Evolutionary conservation across 1,140 invertebrate species (phyloP).

Genomic region (Idris sp.): DNA sequence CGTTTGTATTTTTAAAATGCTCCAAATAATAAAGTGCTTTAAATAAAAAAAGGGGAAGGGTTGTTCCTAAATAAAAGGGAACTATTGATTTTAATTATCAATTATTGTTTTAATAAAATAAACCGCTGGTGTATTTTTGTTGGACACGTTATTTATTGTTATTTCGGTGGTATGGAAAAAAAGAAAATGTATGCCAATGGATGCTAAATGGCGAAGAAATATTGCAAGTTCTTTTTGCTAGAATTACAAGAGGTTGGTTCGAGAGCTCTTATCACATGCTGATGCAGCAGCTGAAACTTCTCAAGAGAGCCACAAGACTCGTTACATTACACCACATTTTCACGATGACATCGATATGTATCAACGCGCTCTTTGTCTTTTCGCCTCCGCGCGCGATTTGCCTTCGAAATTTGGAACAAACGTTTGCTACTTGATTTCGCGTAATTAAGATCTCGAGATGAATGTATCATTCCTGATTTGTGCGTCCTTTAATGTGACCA

Average conservation of each 20-base stretch:
- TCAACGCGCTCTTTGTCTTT: conserved; percentile 33
- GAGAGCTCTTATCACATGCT: conserved; percentile 49
- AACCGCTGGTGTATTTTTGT: no score
- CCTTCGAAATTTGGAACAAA: no score
- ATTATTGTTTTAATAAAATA: conserved; percentile 23
- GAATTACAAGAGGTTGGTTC: conserved; percentile 44
- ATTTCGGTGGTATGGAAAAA: no score
- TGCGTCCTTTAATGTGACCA: no score
- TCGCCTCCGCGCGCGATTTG: not conserved
- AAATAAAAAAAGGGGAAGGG: no score
- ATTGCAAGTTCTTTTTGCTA: conserved; percentile 47
- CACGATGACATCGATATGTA: conserved; percentile 47
- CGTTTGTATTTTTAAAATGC: conserved; percentile 28
- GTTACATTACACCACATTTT: conserved; percentile 50
- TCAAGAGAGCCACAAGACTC: conserved; percentile 40
- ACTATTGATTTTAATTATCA: no score
- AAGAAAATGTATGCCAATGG: conserved; percentile 21
- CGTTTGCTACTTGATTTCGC: no score
- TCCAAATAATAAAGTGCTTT: no score
- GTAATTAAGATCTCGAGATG: no score
- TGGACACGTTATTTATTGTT: no score
- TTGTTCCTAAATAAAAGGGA: no score
- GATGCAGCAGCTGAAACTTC: conserved; percentile 50
- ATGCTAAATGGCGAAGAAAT: conserved; percentile 33
- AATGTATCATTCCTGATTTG: no score